Conservation (phyloP, 2,888 invertebrate genomes). For the Xestia xanthographa region DNA sequence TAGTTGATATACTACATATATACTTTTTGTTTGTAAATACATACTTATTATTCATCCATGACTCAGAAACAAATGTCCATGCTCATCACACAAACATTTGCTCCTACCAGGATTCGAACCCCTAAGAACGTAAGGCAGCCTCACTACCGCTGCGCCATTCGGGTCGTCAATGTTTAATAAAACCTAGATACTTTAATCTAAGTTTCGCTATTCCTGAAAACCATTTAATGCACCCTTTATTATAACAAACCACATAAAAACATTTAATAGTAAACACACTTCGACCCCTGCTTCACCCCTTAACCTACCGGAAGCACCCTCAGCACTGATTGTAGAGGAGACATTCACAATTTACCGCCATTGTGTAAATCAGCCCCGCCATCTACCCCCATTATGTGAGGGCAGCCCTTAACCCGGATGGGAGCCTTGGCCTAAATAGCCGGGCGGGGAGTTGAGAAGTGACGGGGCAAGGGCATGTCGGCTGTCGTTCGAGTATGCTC, state of each 20-base stretch:
- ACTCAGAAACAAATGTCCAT: too few species aligned
- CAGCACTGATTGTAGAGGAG: conserved; percentile 45
- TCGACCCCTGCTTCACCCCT: conserved; percentile 3
- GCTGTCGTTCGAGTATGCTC: not conserved
- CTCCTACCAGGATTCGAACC: too few species aligned
- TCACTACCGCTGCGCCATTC: too few species aligned
- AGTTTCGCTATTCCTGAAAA: not conserved
- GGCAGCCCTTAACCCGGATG: conserved; percentile 58
- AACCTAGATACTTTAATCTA: not conserved
- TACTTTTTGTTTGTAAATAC: too few species aligned
- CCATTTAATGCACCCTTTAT: not conserved
- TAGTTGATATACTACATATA: too few species aligned
- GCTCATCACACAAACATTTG: too few species aligned
- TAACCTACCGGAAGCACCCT: conserved; percentile 27
- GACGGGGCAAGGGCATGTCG: not conserved
- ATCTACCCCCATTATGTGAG: conserved; percentile 49
- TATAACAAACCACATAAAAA: not conserved
- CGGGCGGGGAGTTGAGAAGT: not conserved
- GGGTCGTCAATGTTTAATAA: not conserved
- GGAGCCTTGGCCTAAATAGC: conserved; percentile 64
- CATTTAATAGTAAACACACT: conserved; percentile 8
- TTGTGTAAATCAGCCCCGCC: conserved; percentile 49
- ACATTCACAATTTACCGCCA: conserved; percentile 51
- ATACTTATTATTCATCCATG: too few species aligned
- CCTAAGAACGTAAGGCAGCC: too few species aligned